Base-by-base conservation (phyloP, 2,888 invertebrate genomes). In the Drosophila nigricruria region DNA sequence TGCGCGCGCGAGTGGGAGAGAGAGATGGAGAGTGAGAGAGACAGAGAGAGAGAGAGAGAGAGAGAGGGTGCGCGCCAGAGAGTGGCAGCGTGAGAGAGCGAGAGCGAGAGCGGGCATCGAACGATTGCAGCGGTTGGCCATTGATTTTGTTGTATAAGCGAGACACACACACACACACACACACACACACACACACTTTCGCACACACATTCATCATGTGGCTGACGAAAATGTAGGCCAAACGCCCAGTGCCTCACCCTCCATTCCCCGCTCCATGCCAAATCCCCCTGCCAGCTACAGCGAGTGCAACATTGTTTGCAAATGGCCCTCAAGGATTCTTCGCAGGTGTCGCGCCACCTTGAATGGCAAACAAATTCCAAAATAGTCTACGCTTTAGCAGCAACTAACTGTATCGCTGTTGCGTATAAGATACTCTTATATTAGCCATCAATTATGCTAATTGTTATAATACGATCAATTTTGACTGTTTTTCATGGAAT, bases 111-210 rank as follows among this genome's bases (percentile, higher is more conserved):
- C 36, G 64, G 77, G 56, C 70, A 73, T 68, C 71, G 60, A 79
- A 75, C 70, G 68, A 83, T 81, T 83, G 83, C 87, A 83, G 74
- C 67, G 79, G 20, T 77, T 79, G 81, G 73, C 81, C 85, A 85
- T 88, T 82, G 84, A 82, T 85, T 87, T 85, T 78, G 73, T 84
- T 84, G 84, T 82, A 87, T 85, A 84, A 85, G 85, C 71, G 36
- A 58, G 14, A 18, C 49, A 50, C 54, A 40, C 18, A 62, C 64
- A 70, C 10, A 47, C 20, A 53, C 34, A 25, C 50, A 64, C 54
- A 45, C 9, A 47, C 56, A 62, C 10, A 45, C 27, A 52, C 43
- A 16, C 36, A 14, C 4, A 3, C 10, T 49, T 54, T 54, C 10
- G 34, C 36, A 53, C n/a, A 62, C 54, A 64, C n/a, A 79, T 81